Conservation (phyloP, 1,140 invertebrate species). For the Panonychus citri region DNA sequence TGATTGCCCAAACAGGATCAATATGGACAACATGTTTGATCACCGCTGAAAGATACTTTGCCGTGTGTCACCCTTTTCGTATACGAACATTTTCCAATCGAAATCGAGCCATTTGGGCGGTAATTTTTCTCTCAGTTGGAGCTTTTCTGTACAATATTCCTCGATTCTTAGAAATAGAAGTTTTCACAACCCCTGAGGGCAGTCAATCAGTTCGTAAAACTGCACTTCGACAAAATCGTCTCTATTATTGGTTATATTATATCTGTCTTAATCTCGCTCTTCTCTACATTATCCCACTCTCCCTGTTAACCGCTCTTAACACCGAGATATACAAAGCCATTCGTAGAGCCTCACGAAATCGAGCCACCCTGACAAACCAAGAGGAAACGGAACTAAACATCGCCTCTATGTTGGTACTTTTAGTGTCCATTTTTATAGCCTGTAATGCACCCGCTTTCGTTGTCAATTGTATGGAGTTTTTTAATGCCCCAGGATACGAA, state of each 20-base stretch:
- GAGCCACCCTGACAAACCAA: constrained; percentile 44
- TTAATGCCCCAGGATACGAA: constrained; percentile 14
- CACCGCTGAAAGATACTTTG: constrained; percentile 81
- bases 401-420: constrained; percentile 75
- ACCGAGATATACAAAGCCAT: constrained; percentile 47
- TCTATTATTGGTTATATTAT: constrained; percentile 64
- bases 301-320: constrained; percentile 59
- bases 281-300: constrained; percentile 72
- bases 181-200: constrained; percentile 12
- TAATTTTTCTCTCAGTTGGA: constrained; percentile 53
- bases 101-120: constrained; percentile 56
- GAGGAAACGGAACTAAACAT: constrained; percentile 65
- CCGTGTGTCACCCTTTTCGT: constrained; percentile 74
- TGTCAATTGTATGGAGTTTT: constrained; percentile 57
- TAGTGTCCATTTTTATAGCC: constrained; percentile 36
- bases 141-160: constrained; percentile 69
- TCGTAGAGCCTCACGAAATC: constrained; percentile 47
- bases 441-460: constrained; percentile 75
- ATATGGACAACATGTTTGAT: constrained; percentile 86
- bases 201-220: constrained; percentile 32
- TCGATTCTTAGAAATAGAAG: constrained; percentile 29
- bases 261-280: constrained; percentile 76
- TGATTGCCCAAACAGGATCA: constrained; percentile 66
- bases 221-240: constrained; percentile 36
- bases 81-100: constrained; percentile 74